Conservation (phyloP, 2,113 vertebrate species). For the Ranitomeya variabilis region DNA sequence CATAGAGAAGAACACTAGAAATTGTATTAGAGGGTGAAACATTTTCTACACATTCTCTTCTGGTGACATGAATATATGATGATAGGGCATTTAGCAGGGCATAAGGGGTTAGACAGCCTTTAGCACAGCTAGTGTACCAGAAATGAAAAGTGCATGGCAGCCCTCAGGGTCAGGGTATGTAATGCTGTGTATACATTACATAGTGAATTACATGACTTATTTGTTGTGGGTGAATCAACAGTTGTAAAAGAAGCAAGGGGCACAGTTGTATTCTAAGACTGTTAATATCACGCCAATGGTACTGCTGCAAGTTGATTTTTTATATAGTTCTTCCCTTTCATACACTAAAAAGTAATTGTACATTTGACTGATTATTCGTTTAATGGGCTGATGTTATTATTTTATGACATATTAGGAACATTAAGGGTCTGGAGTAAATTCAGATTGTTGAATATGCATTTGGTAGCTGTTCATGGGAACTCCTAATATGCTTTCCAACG, state of each 20-base stretch:
- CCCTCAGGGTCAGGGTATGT: not conserved
- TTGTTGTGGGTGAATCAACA: not conserved
- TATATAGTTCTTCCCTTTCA: not conserved
- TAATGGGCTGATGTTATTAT: too few relatives aligned
- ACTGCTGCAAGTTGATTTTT: not conserved
- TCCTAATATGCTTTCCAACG: too few relatives aligned
- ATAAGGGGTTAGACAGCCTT: not conserved
- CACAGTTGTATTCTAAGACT: not conserved
- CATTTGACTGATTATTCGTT: too few relatives aligned
- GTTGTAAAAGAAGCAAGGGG: not conserved
- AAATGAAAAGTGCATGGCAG: not conserved
- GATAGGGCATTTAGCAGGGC: not conserved
- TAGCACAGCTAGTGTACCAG: not conserved
- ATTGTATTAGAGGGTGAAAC: not conserved
- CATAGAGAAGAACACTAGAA: not conserved
- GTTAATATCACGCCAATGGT: not conserved
- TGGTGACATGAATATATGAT: not conserved
- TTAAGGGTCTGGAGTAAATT: too few relatives aligned
- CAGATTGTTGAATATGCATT: too few relatives aligned
- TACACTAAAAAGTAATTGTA: too few relatives aligned
- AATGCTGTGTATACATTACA: constrained; percentile 19
- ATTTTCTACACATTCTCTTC: not conserved
- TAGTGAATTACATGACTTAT: constrained; percentile 2
- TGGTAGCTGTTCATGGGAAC: too few relatives aligned
- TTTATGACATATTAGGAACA: too few relatives aligned